Base-by-base conservation (phyloP, 2,888 invertebrate species). In the Phyto melanocephala region DNA sequence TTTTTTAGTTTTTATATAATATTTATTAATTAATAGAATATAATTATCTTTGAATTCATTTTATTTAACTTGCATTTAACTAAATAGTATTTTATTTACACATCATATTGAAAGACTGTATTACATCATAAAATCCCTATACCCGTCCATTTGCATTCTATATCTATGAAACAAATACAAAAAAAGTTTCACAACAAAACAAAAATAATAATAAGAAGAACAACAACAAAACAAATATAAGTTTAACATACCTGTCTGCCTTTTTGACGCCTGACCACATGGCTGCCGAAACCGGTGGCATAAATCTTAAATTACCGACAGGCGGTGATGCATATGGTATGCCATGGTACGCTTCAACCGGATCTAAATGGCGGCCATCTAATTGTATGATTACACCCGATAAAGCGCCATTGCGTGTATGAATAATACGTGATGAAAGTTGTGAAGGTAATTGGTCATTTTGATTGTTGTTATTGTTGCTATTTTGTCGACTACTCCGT, bases 261-360 rank as follows among this genome's bases (percentile, higher is more conserved):
- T 95, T 94, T 91, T 96, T 95, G 52, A 97, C 96, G 45, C 96
- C 97, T 74, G 95, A 94, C 98, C 98, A 97, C 89, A 97, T 94
- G 70, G 97, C 96, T 28, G 97, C 97, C 80, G 96, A 96, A 22
- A 98, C 97, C 20, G 98, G 98, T 11, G 98, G 98, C 97, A 98
- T 98, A 91, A 99, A 99, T 80, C 99, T 93, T 81, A 98, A 92
- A 77, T 95, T 95, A 6, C 97, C 97, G 52, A 96, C 92, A 37
- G 98, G 98, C 22, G 98, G 96, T 60, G 97, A 97, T 28, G 98
- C 99, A 91, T 98, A 99, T 5, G 98, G 98, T 80, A 99, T 95
- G 7, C 98, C 98, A 65, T 96, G 93, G 90, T 97, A 98, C 84
- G 97, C 96, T 91, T 98, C 98, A 20, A 98, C 98, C 75, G 96